These are phyloP conservation scores for Fulmarus glacialis DNA, from an alignment of 2,113 vertebrate species.

Conservation along the genomic window DNA sequence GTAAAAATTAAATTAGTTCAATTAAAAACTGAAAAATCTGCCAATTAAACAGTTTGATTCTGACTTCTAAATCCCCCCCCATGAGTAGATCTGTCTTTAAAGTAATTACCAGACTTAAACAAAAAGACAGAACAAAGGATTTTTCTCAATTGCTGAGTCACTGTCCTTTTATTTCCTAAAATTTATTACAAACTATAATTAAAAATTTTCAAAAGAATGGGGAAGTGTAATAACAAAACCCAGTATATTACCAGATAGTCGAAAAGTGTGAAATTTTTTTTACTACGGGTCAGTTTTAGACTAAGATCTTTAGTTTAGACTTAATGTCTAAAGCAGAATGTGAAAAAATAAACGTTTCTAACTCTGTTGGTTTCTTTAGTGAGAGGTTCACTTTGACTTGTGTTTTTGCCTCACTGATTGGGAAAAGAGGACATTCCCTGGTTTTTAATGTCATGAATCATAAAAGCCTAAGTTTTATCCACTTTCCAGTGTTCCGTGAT, in stretches of 20 bases:
- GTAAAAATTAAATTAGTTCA: conserved; percentile 4
- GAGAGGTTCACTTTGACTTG: background rate
- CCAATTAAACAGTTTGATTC: background rate
- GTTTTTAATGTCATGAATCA: background rate
- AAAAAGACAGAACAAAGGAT: background rate
- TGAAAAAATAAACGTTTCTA: background rate
- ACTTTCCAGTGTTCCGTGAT: background rate
- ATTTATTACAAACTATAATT: background rate
- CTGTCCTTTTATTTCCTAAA: background rate
- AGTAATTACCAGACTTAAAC: background rate
- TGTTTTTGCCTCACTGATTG: background rate
- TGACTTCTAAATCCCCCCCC: background rate
- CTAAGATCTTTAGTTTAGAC: background rate
- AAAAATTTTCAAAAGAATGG: background rate
- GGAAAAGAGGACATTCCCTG: background rate
- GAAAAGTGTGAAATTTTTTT: background rate
- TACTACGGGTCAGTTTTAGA: background rate
- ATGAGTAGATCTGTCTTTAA: background rate
- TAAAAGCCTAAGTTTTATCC: background rate
- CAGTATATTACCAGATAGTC: background rate
- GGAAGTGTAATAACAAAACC: background rate
- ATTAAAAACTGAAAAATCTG: background rate
- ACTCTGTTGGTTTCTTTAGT: background rate
- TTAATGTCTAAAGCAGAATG: background rate
- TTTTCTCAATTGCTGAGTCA: background rate